Conservation (phyloP, 35 echinoderm and acorn worm genomes). For the Nesometra sesokonis region DNA sequence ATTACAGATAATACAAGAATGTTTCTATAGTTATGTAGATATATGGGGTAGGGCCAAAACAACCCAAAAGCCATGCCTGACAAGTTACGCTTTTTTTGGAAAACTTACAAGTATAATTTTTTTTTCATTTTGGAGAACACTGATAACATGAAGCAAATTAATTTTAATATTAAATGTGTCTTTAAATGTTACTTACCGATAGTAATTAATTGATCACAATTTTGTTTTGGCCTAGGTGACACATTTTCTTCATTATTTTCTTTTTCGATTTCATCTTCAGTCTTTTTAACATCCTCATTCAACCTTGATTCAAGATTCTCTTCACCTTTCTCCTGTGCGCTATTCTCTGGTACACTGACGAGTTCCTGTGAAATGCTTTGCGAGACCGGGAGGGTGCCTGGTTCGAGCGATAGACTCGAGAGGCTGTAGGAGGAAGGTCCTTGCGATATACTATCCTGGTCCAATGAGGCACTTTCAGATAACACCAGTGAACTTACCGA, state of each 20-base stretch:
- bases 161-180: too few relatives aligned
- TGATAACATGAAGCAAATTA: too few relatives aligned
- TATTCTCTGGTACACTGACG: slow-evolving; percentile 8
- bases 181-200: not conserved
- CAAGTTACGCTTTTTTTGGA: too few relatives aligned
- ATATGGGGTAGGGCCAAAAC: too few relatives aligned
- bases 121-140: too few relatives aligned
- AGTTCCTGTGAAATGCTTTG: not conserved
- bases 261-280: not conserved
- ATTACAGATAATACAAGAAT: too few relatives aligned
- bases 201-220: not conserved
- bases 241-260: not conserved
- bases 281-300: not conserved
- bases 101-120: too few relatives aligned
- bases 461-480: not conserved
- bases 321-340: slow-evolving; percentile 20
- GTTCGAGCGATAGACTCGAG: not conserved
- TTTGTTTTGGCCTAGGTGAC: not conserved
- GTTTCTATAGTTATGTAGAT: too few relatives aligned
- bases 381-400: not conserved
- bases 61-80: too few relatives aligned
- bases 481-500: not conserved
- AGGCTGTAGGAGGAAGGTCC: not conserved
- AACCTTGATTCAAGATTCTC: not conserved
- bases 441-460: not conserved